Conservation (phyloP, 2,888 invertebrate species). For the Zelleria hepariella region DNA sequence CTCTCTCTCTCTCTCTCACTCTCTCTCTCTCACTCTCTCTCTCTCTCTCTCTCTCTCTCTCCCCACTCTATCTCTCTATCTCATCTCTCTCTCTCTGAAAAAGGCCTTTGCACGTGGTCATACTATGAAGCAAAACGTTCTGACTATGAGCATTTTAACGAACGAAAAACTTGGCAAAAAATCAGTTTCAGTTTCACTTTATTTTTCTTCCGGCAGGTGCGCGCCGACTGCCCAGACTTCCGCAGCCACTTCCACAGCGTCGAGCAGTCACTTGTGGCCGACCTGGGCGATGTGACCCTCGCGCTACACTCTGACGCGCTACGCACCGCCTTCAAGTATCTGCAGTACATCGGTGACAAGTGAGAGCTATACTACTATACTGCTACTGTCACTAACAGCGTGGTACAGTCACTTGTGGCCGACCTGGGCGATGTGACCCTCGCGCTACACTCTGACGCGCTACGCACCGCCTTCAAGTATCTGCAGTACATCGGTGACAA, state of each 20-base stretch:
- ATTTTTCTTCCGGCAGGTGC: slow-evolving; percentile 71
- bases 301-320: slow-evolving; percentile 81
- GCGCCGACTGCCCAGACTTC: slow-evolving; percentile 87
- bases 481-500: slow-evolving; percentile 74
- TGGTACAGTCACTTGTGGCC: slow-evolving; percentile 82
- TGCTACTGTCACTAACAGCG: slow-evolving; percentile 85
- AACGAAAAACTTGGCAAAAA: too few species aligned
- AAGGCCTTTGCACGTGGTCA: too few species aligned
- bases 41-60: too few species aligned
- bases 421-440: slow-evolving; percentile 73
- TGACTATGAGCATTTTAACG: too few species aligned
- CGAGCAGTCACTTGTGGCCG: slow-evolving; percentile 82
- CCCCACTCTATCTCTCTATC: too few species aligned
- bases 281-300: slow-evolving; percentile 71
- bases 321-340: slow-evolving; percentile 78
- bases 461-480: slow-evolving; percentile 79
- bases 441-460: slow-evolving; percentile 80
- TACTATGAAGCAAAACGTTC: too few species aligned
- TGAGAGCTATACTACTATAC: slow-evolving; percentile 64
- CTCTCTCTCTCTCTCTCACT: too few species aligned
- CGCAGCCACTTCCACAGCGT: slow-evolving; percentile 84
- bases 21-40: too few species aligned
- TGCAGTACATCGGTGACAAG: slow-evolving; percentile 75
- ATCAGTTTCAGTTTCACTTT: too few species aligned
- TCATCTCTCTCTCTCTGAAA: too few species aligned